Conservation (phyloP, 2,888 invertebrate genomes). For the Nyleta sp. region DNA sequence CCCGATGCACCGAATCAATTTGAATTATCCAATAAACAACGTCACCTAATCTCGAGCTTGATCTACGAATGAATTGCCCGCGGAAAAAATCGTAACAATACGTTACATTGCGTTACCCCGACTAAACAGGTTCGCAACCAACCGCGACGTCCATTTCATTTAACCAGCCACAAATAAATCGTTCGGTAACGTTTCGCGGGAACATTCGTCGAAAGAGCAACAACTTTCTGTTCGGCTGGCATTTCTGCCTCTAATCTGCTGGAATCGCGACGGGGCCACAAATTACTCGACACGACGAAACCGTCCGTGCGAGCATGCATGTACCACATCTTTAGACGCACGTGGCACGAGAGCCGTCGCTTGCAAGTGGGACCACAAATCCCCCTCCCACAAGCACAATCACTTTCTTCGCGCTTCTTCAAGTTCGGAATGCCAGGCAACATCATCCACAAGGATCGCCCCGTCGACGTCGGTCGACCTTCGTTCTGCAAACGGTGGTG, state of each 20-base stretch:
- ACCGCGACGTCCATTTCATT: too few relatives aligned
- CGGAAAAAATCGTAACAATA: too few relatives aligned
- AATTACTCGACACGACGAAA: conserved; percentile 32
- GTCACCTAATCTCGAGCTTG: too few relatives aligned
- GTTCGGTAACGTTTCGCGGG: conserved; percentile 7
- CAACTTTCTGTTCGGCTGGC: conserved; percentile 47
- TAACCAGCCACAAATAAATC: too few relatives aligned
- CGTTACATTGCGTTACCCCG: too few relatives aligned
- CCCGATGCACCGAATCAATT: too few relatives aligned
- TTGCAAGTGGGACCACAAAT: conserved; percentile 59
- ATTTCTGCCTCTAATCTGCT: conserved; percentile 39
- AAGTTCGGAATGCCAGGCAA: conserved; percentile 59
- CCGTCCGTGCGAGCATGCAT: conserved; percentile 37
- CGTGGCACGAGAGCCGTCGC: conserved; percentile 48
- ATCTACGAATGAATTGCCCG: too few relatives aligned
- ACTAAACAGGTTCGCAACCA: too few relatives aligned
- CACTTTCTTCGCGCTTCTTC: conserved; percentile 73
- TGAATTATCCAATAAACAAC: too few relatives aligned
- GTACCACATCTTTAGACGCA: conserved; percentile 43
- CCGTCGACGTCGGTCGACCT: conserved; percentile 62
- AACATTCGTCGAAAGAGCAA: conserved; percentile 12
- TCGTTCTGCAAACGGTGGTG: background rate
- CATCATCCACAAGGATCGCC: conserved; percentile 67
- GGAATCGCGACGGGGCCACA: conserved; percentile 27
- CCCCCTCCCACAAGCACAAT: conserved; percentile 64